phyloP scores from a whole-genome alignment of 2,113 vertebrate genomes.

The Mormoops blainvillei region DNA sequence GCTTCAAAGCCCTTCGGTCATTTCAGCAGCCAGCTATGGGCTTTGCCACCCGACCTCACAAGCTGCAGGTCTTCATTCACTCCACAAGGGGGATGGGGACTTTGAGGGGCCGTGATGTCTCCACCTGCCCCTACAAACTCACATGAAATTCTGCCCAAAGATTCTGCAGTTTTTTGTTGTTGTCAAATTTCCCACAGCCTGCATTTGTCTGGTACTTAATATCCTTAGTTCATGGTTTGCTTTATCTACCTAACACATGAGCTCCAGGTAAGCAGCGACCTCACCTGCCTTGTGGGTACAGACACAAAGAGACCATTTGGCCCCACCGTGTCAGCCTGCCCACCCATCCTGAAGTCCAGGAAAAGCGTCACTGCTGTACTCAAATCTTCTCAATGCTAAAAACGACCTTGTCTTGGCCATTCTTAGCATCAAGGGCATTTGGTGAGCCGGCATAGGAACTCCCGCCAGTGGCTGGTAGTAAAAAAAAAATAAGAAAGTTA shows the following conservation, averaged over 20 bases:
- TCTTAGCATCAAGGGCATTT: not conserved
- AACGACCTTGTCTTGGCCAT: not conserved
- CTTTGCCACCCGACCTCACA: not conserved
- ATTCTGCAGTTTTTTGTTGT: not conserved
- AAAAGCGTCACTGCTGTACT: not conserved
- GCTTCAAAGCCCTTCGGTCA: not conserved
- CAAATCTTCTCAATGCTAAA: not conserved
- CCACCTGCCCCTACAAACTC: not conserved
- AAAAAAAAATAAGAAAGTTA: not conserved
- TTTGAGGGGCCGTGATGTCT: not conserved
- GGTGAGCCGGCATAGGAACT: not conserved
- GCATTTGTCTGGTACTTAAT: not conserved
- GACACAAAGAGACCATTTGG: not conserved
- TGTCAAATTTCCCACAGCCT: not conserved
- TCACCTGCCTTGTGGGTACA: not conserved
- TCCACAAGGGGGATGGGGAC: not conserved
- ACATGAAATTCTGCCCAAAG: not conserved
- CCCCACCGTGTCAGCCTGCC: accelerated
- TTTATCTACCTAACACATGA: not conserved
- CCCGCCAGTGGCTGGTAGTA: too few species aligned
- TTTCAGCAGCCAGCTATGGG: not conserved
- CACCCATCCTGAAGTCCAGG: not conserved
- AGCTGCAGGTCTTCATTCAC: not conserved
- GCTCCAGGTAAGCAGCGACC: not conserved
- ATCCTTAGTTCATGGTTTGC: not conserved